phyloP scores from a whole-genome alignment of 2,797 vertebrate species.

The Smutsia temminckii region DNA sequence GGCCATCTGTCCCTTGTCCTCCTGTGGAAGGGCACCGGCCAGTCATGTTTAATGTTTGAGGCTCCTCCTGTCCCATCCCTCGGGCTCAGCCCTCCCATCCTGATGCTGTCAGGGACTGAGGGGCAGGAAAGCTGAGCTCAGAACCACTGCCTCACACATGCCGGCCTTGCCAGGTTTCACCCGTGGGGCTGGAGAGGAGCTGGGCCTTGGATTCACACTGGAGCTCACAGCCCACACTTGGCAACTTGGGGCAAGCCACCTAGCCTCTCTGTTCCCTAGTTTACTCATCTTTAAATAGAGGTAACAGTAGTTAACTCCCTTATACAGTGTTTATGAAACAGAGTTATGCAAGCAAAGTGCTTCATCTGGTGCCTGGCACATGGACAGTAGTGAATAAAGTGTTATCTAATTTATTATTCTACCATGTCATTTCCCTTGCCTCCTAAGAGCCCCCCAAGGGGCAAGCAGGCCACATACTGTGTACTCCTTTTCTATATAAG shows the following conservation, averaged over 20 bases:
- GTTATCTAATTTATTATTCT: neutral
- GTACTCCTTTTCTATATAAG: neutral
- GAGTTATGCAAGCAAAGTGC: neutral
- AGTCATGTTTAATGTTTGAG: neutral
- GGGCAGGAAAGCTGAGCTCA: neutral
- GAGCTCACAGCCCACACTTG: neutral
- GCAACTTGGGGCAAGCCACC: neutral
- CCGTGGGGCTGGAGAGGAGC: neutral
- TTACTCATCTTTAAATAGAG: conserved; percentile 18
- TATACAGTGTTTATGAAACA: neutral
- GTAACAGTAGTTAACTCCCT: neutral
- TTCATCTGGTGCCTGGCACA: neutral
- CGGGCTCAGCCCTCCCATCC: neutral
- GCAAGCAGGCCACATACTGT: neutral
- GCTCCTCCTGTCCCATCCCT: neutral
- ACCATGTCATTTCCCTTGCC: neutral
- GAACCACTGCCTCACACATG: neutral
- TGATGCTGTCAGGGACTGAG: neutral
- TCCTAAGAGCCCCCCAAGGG: neutral
- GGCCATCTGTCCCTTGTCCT: neutral
- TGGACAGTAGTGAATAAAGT: neutral
- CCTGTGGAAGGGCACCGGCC: neutral
- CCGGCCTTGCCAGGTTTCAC: neutral
- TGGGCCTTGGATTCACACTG: rapidly evolving
- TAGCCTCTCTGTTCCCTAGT: neutral